Percentiles rank a stretch among this genome's conserved stretches.
Conservation (phyloP, 2,797 vertebrate genomes). For the Coregonus ussuriensis region DNA sequence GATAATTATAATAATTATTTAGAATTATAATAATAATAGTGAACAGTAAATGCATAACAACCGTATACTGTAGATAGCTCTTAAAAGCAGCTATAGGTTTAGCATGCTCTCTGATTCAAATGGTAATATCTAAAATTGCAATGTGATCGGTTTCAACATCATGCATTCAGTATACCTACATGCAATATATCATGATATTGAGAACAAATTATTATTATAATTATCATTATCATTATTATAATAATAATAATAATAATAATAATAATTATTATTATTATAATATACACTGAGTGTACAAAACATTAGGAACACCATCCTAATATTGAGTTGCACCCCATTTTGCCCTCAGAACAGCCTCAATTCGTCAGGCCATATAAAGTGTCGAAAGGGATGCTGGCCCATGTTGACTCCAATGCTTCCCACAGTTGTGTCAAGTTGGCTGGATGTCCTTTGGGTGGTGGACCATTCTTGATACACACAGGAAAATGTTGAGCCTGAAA, state of each 20-base stretch:
- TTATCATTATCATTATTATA: conserved; percentile 61
- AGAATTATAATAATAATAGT: conserved; percentile 29
- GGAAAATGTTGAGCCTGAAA: too few relatives aligned
- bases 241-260: conserved; percentile 57
- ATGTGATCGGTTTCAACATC: conserved; percentile 30
- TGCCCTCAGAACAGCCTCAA: too few relatives aligned
- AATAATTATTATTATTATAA: conserved; percentile 11
- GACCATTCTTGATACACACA: too few relatives aligned
- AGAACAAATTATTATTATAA: conserved; percentile 59
- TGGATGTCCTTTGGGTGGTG: too few relatives aligned
- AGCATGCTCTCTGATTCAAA: conserved; percentile 33
- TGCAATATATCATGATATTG: conserved; percentile 26
- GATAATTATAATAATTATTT: conserved; percentile 40
- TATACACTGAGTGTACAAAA: too few relatives aligned
- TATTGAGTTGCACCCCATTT: too few relatives aligned
- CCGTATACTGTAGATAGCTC: conserved; percentile 32
- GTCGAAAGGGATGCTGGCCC: too few relatives aligned
- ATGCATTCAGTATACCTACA: conserved; percentile 9
- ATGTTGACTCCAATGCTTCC: too few relatives aligned
- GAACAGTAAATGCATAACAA: conserved; percentile 18
- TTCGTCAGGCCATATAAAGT: too few relatives aligned
- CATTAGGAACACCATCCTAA: too few relatives aligned
- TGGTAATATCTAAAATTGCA: conserved; percentile 36
- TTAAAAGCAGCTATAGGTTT: conserved; percentile 47
- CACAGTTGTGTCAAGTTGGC: too few relatives aligned